A percentile compares a stretch with the other conserved stretches of the same genome.
Evolutionary conservation across 2,888 invertebrate species (phyloP).

Genomic region (Drosophila macrothrix): DNA sequence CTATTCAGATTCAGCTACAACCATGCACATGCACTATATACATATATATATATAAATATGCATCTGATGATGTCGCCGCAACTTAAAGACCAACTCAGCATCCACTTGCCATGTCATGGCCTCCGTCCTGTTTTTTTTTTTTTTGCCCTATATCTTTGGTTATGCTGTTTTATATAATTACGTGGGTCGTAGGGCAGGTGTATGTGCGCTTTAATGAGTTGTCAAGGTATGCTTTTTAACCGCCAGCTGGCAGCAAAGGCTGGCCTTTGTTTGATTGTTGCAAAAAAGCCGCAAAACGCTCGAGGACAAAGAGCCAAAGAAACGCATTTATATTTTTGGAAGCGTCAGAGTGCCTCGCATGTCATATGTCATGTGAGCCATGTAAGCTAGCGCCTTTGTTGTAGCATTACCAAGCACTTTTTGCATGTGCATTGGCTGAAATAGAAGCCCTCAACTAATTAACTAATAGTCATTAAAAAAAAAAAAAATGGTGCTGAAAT

Average conservation of each 20-base stretch:
- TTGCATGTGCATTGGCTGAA: background rate
- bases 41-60: background rate
- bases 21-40: background rate
- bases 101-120: conserved; percentile 26
- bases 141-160: background rate
- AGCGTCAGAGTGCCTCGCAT: background rate
- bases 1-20: background rate
- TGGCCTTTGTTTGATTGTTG: conserved; percentile 47
- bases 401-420: conserved; percentile 14
- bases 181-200: conserved; percentile 5
- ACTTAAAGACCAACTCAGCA: conserved; percentile 51
- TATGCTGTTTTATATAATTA: background rate
- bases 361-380: background rate
- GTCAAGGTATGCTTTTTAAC: conserved; percentile 15
- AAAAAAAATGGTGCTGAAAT: background rate
- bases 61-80: conserved; percentile 57
- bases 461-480: background rate
- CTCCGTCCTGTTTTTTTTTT: conserved; percentile 1
- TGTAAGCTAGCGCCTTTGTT: background rate
- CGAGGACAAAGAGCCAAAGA: conserved; percentile 20
- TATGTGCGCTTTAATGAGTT: conserved; percentile 47
- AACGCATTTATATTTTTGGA: background rate
- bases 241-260: conserved; percentile 7
- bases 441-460: background rate
- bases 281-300: conserved; percentile 28